Conservation (phyloP, 2,113 vertebrate species). For the Pelecanus crispus region DNA sequence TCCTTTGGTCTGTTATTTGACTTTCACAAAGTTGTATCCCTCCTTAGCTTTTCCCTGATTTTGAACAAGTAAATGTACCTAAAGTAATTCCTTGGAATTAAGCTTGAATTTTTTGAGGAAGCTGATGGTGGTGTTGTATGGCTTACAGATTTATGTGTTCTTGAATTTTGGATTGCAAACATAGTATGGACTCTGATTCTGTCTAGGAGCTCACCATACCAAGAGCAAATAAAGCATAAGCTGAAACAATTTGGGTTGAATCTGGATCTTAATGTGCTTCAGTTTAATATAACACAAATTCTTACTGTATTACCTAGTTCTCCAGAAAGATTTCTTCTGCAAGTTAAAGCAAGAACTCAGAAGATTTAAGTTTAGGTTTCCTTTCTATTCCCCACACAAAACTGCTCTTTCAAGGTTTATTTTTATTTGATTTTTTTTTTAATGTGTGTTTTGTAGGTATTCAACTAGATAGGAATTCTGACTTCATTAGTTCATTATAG, state of each 20-base stretch:
- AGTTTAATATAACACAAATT: background rate
- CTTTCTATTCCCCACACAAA: background rate
- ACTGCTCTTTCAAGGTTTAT: background rate
- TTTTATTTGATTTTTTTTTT: background rate
- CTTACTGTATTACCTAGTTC: background rate
- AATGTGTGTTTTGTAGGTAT: background rate
- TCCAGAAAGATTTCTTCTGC: background rate
- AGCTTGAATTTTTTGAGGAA: background rate
- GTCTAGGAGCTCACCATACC: background rate
- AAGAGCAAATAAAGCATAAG: accelerated
- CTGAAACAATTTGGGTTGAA: background rate
- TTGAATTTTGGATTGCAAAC: background rate
- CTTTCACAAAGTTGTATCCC: background rate
- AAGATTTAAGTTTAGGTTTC: background rate
- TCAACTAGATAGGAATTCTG: background rate
- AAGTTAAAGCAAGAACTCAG: background rate
- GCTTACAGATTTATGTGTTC: background rate
- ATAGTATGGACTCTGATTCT: background rate
- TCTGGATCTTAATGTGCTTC: background rate
- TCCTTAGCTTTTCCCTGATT: background rate
- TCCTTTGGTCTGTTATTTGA: background rate
- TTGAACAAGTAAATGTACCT: background rate
- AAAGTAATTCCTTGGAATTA: background rate
- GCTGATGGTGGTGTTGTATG: accelerated
- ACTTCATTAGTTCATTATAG: background rate